Conservation (phyloP, 1,140 invertebrate species). For the Drosophila chauvacae region DNA sequence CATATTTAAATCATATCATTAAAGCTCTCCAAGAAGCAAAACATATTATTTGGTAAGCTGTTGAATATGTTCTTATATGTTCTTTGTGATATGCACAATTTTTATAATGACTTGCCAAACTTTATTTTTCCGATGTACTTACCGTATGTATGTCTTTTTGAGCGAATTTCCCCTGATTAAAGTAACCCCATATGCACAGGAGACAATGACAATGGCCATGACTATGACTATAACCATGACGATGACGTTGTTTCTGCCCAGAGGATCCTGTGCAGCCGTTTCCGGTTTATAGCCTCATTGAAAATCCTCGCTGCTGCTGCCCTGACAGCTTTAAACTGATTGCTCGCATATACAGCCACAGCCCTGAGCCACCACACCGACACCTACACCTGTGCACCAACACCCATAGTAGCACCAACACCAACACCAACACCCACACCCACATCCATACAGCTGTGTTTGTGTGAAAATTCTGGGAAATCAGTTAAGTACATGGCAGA, state of each 20-base stretch:
- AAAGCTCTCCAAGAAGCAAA: too few relatives aligned
- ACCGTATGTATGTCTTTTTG: constrained; percentile 8
- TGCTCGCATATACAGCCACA: constrained; percentile 45
- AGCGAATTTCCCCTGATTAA: constrained; percentile 60
- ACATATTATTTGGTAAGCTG: background rate
- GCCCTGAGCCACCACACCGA: constrained; percentile 2
- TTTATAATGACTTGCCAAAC: constrained; percentile 9
- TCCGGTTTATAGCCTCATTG: constrained; percentile 68
- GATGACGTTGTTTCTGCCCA: constrained; percentile 32
- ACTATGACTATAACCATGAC: constrained; percentile 27
- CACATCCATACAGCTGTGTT: constrained; percentile 20
- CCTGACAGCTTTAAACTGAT: constrained; percentile 81
- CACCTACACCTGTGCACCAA: constrained; percentile 13
- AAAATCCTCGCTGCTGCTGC: constrained; percentile 58
- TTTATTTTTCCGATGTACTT: constrained; percentile 18
- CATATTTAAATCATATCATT: background rate
- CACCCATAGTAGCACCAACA: background rate
- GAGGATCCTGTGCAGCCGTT: constrained; percentile 54
- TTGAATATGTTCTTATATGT: background rate
- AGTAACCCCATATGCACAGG: constrained; percentile 47
- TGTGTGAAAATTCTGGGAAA: constrained; percentile 68
- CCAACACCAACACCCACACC: background rate
- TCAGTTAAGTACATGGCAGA: constrained; percentile 74
- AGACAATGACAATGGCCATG: constrained; percentile 29
- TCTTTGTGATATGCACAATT: background rate